These are phyloP conservation scores for Lagopus muta DNA, from an alignment of 2,113 vertebrate genomes.

Conservation along the genomic window DNA sequence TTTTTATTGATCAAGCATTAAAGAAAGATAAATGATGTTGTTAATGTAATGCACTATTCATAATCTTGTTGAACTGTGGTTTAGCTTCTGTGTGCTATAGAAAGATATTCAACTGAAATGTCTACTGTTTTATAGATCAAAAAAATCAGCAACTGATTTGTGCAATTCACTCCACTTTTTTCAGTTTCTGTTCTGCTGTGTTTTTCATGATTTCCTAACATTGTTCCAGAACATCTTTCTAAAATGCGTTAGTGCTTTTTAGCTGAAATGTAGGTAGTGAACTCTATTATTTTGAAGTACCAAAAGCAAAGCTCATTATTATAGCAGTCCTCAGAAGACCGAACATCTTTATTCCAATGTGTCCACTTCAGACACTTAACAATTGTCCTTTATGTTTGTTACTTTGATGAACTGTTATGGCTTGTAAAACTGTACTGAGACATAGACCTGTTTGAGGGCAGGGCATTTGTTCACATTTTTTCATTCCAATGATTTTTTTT, in stretches of 20 bases:
- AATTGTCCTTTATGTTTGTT: background rate
- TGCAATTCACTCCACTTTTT: background rate
- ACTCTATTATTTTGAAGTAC: background rate
- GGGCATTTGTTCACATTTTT: background rate
- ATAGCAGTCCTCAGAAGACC: background rate
- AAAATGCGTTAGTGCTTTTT: background rate
- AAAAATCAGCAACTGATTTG: background rate
- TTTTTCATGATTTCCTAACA: background rate
- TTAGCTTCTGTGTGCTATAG: background rate
- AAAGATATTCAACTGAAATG: background rate
- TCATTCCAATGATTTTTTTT: background rate
- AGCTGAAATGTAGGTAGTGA: background rate
- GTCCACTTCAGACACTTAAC: background rate
- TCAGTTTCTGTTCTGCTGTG: background rate
- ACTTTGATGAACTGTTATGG: background rate
- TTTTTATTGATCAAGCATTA: background rate
- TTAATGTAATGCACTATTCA: background rate
- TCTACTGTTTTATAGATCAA: background rate
- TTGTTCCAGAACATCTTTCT: background rate
- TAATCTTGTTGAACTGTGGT: background rate
- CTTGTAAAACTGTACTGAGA: background rate
- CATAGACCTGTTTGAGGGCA: background rate
- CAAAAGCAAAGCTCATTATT: background rate
- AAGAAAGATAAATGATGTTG: background rate
- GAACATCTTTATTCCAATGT: background rate